phyloP scores from a whole-genome alignment of 2,113 vertebrate species.

The Morone chrysops region DNA sequence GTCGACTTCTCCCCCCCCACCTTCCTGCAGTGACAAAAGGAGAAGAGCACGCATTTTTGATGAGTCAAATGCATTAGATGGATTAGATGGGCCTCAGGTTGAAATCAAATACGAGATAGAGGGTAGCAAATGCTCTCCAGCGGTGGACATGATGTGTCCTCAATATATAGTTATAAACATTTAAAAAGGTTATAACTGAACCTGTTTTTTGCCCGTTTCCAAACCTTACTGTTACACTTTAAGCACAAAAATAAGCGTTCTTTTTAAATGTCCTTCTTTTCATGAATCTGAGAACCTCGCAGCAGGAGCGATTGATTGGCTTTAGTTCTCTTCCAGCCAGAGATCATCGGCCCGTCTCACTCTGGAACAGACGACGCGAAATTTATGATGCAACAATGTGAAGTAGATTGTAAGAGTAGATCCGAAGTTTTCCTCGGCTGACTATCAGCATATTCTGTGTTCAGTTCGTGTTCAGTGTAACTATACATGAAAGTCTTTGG shows the following conservation, averaged over 20 bases:
- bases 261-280: not conserved
- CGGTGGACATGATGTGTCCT: not conserved
- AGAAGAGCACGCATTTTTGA: slow-evolving; percentile 32
- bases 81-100: slow-evolving; percentile 9
- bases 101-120: not conserved
- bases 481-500: not conserved
- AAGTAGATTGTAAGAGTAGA: slow-evolving; percentile 24
- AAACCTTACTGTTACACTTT: not conserved
- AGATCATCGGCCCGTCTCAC: not conserved
- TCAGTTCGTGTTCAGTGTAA: not conserved
- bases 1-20: slow-evolving; percentile 17
- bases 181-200: too few species aligned
- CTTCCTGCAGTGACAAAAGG: slow-evolving; percentile 22
- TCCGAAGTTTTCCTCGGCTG: not conserved
- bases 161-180: too few species aligned
- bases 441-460: not conserved
- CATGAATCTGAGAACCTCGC: too few species aligned
- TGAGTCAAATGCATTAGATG: slow-evolving; percentile 17
- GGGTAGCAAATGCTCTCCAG: not conserved
- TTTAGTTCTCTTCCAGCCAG: too few species aligned
- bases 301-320: too few species aligned
- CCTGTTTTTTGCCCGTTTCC: too few species aligned
- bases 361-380: slow-evolving; percentile 10
- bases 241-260: not conserved
- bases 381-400: slow-evolving; percentile 41